Base-by-base conservation (phyloP, 2,888 invertebrate species). In the Axea sp. region DNA sequence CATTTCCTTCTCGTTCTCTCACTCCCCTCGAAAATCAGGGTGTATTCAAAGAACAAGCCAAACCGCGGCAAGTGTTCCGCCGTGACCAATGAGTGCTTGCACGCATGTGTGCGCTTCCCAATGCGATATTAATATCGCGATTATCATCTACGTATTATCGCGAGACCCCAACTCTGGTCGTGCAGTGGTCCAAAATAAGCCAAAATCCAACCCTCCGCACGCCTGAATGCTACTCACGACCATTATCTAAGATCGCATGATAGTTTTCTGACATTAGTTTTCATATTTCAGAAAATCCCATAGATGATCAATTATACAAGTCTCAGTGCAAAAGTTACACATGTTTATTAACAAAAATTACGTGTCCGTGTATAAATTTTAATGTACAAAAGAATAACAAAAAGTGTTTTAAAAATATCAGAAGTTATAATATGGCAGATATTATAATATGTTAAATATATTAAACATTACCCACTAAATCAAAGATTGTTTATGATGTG, bases 111-210 rank as follows among this genome's bases (percentile, higher is more conserved):
- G 87, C 86, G 81, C 83, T 86, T 86, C 85, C 85, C 86, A 86
- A 87, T 87, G 86, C 82, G 87, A 87, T 87, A 87, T 87, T 87
- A 87, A 87, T 87, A 86, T 87, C 86, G 80, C 87, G 86, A 87
- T 87, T 87, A 87, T 86, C 86, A 86, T 87, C 86, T 85, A 85
- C 86, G 86, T 86, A 87, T 87, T 87, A 86, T 86, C 83, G 80
- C 77, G 65, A 37, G 45, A 57, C 78, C 78, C 75, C 64, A 55
- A 45, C 41, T 62, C 75, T 75, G 77, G 76, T 77, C 43, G 59
- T 43, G 31, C 53, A 28, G 65, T 74, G 68, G 74, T 80, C 76
- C 71, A 72, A 60, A 72, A 78, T 78, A 77, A 72, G 76, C 71
- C 71, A 31, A 49, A 35, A 43, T 53, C 43, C 72, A 24, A 33